A percentile compares a stretch with the other conserved stretches of the same genome.
Evolutionary conservation across 2,888 invertebrate species (phyloP).

Genomic region (Cheilosia soror): DNA sequence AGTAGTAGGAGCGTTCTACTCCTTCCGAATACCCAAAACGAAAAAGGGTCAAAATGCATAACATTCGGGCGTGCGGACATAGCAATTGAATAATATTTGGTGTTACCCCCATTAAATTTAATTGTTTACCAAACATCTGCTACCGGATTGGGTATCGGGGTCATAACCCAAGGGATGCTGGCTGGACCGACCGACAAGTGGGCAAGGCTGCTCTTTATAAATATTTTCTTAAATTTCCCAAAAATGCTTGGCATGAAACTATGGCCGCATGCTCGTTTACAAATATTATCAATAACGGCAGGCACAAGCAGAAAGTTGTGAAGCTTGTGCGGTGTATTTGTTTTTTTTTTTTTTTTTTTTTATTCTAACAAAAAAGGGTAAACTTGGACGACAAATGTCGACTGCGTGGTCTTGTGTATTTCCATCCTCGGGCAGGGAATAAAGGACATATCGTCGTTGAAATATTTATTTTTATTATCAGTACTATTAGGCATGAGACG

Average conservation of each 20-base stretch:
- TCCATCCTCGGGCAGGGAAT: slow-evolving; percentile 32
- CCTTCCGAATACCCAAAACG: slow-evolving; percentile 3
- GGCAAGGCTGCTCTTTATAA: slow-evolving; percentile 37
- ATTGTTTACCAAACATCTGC: slow-evolving; percentile 74
- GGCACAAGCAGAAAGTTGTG: slow-evolving; percentile 32
- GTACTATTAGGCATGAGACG: slow-evolving; percentile 64
- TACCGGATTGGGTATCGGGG: slow-evolving; percentile 64
- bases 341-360: too few relatives aligned
- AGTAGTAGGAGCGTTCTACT: neutral
- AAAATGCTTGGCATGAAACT: slow-evolving; percentile 31
- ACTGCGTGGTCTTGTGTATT: slow-evolving; percentile 17
- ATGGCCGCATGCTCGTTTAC: slow-evolving; percentile 27
- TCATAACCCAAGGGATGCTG: slow-evolving; percentile 54
- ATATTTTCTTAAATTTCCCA: slow-evolving; percentile 55
- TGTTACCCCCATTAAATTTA: slow-evolving; percentile 75
- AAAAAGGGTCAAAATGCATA: slow-evolving; percentile 62
- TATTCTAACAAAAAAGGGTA: neutral
- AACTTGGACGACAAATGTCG: slow-evolving; percentile 3
- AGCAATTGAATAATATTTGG: slow-evolving; percentile 75
- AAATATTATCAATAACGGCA: slow-evolving; percentile 55
- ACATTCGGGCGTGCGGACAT: slow-evolving; percentile 72
- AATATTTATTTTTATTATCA: slow-evolving; percentile 73
- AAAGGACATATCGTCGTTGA: slow-evolving; percentile 56
- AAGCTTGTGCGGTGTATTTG: neutral
- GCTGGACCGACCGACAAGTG: slow-evolving; percentile 44